A percentile compares a stretch with the other conserved stretches of the same genome.
Conservation (phyloP, 1,140 invertebrate genomes). For the Drosophila cardini region DNA sequence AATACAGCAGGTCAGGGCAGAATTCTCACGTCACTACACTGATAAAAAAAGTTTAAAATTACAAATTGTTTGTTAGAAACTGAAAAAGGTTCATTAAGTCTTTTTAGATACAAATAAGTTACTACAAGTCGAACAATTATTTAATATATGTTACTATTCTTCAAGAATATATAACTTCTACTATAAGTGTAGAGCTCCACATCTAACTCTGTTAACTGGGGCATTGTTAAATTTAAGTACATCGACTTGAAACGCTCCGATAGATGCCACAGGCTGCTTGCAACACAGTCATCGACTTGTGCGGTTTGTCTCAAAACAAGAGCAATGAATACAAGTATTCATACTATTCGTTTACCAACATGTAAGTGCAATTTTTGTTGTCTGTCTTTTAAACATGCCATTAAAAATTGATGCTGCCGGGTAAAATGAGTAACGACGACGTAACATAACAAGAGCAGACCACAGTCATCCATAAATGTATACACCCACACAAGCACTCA, state of each 20-base stretch:
- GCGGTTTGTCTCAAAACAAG: conserved; percentile 8
- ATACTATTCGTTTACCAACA: conserved; percentile 2
- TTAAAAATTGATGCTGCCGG: conserved; percentile 71
- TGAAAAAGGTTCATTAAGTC: too few species aligned
- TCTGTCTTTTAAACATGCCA: conserved; percentile 42
- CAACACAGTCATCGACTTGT: conserved; percentile 15
- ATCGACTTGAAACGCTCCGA: conserved; percentile 23
- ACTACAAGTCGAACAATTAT: too few species aligned
- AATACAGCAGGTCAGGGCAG: background rate
- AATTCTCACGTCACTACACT: background rate
- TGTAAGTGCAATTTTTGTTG: background rate
- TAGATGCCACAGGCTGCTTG: conserved; percentile 16
- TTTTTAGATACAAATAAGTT: too few species aligned
- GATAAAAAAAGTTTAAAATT: too few species aligned
- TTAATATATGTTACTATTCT: too few species aligned
- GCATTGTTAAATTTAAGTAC: conserved; percentile 11
- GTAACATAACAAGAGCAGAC: conserved; percentile 29
- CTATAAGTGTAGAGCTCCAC: too few species aligned
- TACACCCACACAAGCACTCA: conserved; percentile 23
- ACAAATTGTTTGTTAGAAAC: too few species aligned
- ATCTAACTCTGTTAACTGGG: background rate
- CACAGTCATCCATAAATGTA: conserved; percentile 21
- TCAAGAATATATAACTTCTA: too few species aligned
- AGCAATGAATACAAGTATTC: background rate
- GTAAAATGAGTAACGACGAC: conserved; percentile 35